Evolutionary conservation across 2,888 invertebrate species (phyloP).

Genomic region (Pristionchus arcanus): DNA sequence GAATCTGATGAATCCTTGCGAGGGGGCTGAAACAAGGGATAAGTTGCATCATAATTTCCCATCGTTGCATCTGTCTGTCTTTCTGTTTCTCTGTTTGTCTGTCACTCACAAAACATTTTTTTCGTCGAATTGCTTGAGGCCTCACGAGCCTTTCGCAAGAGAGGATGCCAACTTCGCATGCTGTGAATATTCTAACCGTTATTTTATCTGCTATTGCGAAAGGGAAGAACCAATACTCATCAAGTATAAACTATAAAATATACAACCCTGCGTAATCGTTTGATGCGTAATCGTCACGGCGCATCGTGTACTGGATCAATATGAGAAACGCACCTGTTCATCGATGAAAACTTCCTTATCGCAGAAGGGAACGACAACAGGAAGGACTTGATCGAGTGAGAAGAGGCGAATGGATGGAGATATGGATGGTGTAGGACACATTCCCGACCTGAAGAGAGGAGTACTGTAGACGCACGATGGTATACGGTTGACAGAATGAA

Average conservation of each 20-base stretch:
- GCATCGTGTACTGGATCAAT: not conserved
- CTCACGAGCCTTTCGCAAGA: no score
- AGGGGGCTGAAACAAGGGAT: not conserved
- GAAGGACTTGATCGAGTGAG: slow-evolving; percentile 62
- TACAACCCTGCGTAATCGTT: no score
- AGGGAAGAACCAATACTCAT: no score
- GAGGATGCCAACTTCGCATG: no score
- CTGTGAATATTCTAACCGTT: no score
- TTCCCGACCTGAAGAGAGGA: not conserved
- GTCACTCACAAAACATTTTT: no score
- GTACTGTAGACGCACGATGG: not conserved
- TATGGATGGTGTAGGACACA: slow-evolving; percentile 60
- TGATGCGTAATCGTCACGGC: not conserved
- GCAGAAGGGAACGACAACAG: slow-evolving; percentile 60
- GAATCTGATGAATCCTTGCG: slow-evolving; percentile 30
- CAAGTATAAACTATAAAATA: not conserved
- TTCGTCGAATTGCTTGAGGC: no score
- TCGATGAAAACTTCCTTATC: slow-evolving; percentile 61
- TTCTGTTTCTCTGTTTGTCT: no score
- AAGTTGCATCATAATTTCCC: not conserved
- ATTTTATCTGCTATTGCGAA: no score
- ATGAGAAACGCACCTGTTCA: slow-evolving; percentile 45
- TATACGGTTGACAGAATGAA: not conserved
- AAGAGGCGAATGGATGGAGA: slow-evolving; percentile 61
- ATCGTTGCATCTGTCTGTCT: not conserved